A percentile compares a stretch with the other conserved stretches of the same genome.
Evolutionary conservation across 53 echinoderm and acorn worm genomes (phyloP).

Genomic region (Apostichopus leukothele): DNA sequence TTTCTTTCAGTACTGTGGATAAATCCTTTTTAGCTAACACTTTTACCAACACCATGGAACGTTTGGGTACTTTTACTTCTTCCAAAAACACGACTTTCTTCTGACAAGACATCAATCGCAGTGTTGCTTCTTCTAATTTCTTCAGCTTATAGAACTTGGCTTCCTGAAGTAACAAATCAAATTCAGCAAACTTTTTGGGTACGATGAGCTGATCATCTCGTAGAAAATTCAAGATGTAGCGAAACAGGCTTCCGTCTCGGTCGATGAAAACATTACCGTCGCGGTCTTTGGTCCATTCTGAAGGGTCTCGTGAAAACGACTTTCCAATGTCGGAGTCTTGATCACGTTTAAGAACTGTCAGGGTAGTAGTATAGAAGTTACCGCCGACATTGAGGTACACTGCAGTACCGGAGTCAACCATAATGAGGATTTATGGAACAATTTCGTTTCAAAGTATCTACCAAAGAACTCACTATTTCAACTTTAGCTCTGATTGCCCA

Average conservation of each 20-base stretch:
- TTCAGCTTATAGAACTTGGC: no score
- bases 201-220: neutral
- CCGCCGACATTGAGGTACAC: neutral
- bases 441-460: no score
- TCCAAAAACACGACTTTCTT: no score
- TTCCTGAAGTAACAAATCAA: neutral
- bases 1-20: no score
- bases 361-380: neutral
- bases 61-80: no score
- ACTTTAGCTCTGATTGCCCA: no score
- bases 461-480: no score
- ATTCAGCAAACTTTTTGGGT: neutral
- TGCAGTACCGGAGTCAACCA: neutral
- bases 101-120: no score
- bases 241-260: neutral
- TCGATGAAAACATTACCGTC: slow-evolving; percentile 4
- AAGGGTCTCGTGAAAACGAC: neutral
- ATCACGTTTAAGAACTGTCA: neutral
- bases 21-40: no score
- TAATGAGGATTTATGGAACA: neutral
- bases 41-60: no score
- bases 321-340: neutral
- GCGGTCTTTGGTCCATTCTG: neutral
- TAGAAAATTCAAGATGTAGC: slow-evolving; percentile 1
- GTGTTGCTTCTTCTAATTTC: no score